These are phyloP conservation scores for Tachina fera DNA, from an alignment of 2,888 invertebrate species.

Conservation along the genomic window DNA sequence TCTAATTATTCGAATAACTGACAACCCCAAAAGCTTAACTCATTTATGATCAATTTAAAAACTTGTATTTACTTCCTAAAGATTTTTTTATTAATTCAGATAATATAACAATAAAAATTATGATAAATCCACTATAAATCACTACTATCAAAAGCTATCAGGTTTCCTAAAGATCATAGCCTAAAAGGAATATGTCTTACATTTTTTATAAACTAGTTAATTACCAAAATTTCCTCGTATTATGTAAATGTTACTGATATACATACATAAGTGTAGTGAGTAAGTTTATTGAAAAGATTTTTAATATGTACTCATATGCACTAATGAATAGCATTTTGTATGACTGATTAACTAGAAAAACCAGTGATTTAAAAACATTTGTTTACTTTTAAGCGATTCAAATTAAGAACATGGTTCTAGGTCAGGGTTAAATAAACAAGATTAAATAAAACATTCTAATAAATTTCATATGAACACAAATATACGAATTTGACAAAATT, in stretches of 20 bases:
- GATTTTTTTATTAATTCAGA: too few species aligned
- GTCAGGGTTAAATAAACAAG: neutral
- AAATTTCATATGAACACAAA: neutral
- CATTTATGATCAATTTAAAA: too few species aligned
- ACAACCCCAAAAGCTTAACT: too few species aligned
- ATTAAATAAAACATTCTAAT: neutral
- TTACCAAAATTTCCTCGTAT: neutral
- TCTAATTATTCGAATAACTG: too few species aligned
- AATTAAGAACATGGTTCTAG: neutral
- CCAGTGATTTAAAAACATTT: conserved; percentile 5
- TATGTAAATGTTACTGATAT: neutral
- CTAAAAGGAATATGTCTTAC: too few species aligned
- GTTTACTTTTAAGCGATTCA: neutral
- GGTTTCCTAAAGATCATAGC: too few species aligned
- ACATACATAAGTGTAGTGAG: neutral
- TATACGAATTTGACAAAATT: neutral
- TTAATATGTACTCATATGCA: neutral
- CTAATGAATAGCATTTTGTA: neutral
- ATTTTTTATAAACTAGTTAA: neutral
- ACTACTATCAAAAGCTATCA: too few species aligned
- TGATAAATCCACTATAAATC: too few species aligned
- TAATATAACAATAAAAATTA: too few species aligned
- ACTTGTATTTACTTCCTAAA: too few species aligned
- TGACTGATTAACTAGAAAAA: neutral
- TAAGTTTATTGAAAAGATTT: neutral